Base-by-base conservation (phyloP, 2,888 invertebrate species). In the Agrotis segetum region DNA sequence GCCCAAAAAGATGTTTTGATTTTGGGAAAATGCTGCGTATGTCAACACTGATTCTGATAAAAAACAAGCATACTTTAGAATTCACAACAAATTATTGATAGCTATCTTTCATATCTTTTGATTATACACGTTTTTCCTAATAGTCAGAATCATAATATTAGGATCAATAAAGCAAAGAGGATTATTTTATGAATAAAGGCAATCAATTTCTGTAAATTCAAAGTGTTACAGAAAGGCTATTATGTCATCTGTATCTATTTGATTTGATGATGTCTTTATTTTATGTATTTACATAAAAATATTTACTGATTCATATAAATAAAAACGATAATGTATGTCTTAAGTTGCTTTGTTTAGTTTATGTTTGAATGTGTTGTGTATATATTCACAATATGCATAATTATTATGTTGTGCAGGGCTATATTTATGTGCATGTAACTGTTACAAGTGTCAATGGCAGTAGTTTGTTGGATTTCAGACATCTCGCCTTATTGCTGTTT, bases 371-470 rank as follows among this genome's bases (percentile, higher is more conserved):
- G 59, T 75, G 29, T 75, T 58, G 69, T 55, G 61, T 73, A 65
- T 62, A 60, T 64, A 72, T 56, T 60, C 59, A 69, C 62, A 40
- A 63, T 72, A 49, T 55, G 64, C 74, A 79, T 24, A n/a, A n/a
- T n/a, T 75, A 75, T 60, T 67, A 61, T 81, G 56, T 67, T 77
- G 56, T 67, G 59, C 47, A 77, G 60, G 47, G 59, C 67, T 62
- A 74, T 62, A 73, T 24, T 24, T 49, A 79, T 56, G 44, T 67
- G 65, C 69, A 66, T 72, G 88, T 88, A 65, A 87, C 83, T 63
- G 66, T 77, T 60, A 64, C 49, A 53, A 61, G 34, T 64, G 60
- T 92, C 90, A 83, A 83, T 46, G 67, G 58, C 44, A 62, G 77
- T 80, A 77, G 77, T 59, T 80, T 52, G 60, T 47, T 77, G 74